Conservation (phyloP, 2,888 invertebrate species). For the Eupithecia insigniata region DNA sequence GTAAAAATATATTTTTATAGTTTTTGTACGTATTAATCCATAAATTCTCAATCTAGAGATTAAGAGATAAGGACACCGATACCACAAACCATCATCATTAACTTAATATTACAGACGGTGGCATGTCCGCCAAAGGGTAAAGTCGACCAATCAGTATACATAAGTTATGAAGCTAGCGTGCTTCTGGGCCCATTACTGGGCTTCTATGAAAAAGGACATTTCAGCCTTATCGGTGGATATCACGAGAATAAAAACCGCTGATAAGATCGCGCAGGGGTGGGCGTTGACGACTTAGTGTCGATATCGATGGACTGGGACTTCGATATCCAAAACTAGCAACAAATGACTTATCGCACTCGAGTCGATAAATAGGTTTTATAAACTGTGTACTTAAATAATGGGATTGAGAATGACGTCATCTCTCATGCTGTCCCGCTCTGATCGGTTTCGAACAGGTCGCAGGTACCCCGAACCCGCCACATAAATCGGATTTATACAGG, state of each 20-base stretch:
- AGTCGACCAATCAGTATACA: conserved; percentile 78
- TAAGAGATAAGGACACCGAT: conserved; percentile 13
- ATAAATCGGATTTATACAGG: no score
- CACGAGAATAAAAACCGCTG: conserved; percentile 81
- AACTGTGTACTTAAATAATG: neutral
- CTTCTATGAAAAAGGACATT: conserved; percentile 84
- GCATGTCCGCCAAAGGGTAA: conserved; percentile 74
- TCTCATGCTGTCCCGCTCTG: neutral
- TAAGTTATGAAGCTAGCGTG: conserved; percentile 82
- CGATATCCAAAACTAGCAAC: neutral
- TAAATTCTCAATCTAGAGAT: conserved; percentile 27
- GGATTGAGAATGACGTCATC: neutral
- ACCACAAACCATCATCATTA: conserved; percentile 37
- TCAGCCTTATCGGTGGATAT: conserved; percentile 81
- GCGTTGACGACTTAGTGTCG: conserved; percentile 20
- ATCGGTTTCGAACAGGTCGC: no score
- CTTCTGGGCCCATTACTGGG: conserved; percentile 76
- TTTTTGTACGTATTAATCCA: neutral
- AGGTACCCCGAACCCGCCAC: no score
- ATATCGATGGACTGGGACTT: neutral
- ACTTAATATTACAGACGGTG: conserved; percentile 46
- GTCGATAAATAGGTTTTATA: neutral
- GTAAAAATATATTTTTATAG: no score
- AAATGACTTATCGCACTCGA: neutral
- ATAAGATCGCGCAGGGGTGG: conserved; percentile 73